phyloP scores from a whole-genome alignment of 2,113 vertebrate genomes.

The Axis porcinus region DNA sequence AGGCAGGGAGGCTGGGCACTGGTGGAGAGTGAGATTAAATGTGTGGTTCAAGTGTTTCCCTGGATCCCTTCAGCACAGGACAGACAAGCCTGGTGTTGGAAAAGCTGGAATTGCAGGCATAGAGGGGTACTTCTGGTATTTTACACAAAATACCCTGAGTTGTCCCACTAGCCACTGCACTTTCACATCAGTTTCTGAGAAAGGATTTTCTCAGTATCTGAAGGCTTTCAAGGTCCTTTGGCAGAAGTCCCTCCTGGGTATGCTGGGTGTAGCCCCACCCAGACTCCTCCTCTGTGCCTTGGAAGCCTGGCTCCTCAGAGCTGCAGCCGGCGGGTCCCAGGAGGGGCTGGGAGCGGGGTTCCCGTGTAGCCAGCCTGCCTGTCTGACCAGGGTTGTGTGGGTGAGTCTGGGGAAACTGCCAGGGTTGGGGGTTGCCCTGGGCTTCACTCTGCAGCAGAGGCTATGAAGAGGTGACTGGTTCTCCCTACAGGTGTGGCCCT shows the following conservation, averaged over 20 bases:
- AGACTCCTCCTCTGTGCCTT: background rate
- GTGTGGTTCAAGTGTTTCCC: fast-evolving
- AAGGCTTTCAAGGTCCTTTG: background rate
- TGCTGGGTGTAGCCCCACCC: too few relatives aligned
- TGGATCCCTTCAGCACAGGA: background rate
- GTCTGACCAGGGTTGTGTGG: background rate
- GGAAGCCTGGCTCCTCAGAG: background rate
- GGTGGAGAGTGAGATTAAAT: background rate
- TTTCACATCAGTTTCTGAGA: background rate
- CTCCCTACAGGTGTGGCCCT: background rate
- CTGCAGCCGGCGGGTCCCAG: background rate
- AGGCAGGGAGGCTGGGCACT: background rate
- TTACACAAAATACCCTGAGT: background rate
- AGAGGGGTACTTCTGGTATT: background rate
- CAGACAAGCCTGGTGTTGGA: too few relatives aligned
- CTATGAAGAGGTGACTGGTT: background rate
- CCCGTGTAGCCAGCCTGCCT: background rate
- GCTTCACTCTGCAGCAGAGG: background rate
- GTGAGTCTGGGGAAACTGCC: background rate
- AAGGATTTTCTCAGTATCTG: background rate
- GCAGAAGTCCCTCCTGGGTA: background rate
- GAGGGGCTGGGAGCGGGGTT: background rate
- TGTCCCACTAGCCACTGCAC: too few relatives aligned
- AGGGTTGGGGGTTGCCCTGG: fast-evolving
- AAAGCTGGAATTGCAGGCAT: background rate